phyloP scores from a whole-genome alignment of 2,888 invertebrate genomes.

The Zeuzera pyrina region DNA sequence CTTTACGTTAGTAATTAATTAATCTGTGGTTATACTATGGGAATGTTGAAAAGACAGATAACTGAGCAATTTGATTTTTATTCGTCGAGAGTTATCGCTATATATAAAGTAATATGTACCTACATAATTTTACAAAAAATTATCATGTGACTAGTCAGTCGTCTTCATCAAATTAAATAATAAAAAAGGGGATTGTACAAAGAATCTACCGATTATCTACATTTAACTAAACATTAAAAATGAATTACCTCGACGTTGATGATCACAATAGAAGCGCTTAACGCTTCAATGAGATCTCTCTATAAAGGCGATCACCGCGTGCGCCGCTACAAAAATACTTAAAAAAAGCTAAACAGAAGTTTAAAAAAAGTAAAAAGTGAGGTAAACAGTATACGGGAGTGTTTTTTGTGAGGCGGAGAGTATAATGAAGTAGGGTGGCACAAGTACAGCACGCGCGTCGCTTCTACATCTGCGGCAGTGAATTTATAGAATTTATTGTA shows the following conservation, averaged over 20 bases:
- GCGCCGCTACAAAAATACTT: conserved; percentile 57
- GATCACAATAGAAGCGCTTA: conserved; percentile 46
- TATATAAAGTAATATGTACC: too few species aligned
- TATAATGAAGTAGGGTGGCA: conserved; percentile 51
- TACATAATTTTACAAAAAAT: too few species aligned
- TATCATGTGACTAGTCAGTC: conserved; percentile 9
- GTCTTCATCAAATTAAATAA: conserved; percentile 30
- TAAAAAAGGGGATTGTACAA: conserved; percentile 21
- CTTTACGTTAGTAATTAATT: too few species aligned
- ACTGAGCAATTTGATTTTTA: too few species aligned
- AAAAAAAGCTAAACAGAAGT: conserved; percentile 58
- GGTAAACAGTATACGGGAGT: conserved; percentile 66
- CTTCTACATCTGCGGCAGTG: conserved; percentile 41
- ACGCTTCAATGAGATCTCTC: conserved; percentile 52
- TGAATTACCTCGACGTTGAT: conserved; percentile 48
- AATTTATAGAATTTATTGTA: too few species aligned
- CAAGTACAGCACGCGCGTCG: conserved; percentile 47
- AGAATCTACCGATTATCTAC: conserved; percentile 45
- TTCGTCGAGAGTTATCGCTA: too few species aligned
- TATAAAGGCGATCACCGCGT: conserved; percentile 56
- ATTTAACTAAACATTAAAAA: conserved; percentile 62
- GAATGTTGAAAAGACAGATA: too few species aligned
- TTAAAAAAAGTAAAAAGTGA: conserved; percentile 69
- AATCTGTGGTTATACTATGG: too few species aligned
- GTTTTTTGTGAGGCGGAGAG: conserved; percentile 49